phyloP scores from a whole-genome alignment of 2,797 vertebrate species.

The Rhabdomys pumilio region DNA sequence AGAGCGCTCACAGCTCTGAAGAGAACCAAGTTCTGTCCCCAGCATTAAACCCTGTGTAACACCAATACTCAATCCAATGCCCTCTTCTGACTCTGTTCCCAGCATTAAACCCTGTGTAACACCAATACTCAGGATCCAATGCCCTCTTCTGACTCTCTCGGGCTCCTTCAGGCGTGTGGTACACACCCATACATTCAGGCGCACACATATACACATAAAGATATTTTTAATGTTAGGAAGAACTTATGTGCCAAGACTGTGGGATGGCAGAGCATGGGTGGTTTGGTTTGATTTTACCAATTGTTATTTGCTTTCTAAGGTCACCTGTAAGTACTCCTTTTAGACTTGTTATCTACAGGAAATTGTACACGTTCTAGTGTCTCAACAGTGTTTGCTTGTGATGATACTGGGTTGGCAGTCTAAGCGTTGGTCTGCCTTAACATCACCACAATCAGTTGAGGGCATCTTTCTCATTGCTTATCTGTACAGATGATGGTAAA shows the following conservation, averaged over 20 bases:
- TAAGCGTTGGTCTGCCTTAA: background rate
- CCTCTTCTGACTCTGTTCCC: background rate
- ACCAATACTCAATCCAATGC: background rate
- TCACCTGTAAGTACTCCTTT: background rate
- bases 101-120: background rate
- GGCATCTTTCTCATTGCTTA: background rate
- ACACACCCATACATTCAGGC: background rate
- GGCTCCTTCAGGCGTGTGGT: background rate
- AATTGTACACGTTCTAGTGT: background rate
- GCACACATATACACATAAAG: background rate
- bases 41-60: background rate
- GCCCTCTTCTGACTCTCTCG: background rate
- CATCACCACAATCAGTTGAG: background rate
- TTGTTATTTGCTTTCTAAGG: background rate
- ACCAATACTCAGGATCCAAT: background rate
- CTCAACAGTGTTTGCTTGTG: background rate
- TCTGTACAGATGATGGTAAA: background rate
- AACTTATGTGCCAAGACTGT: background rate
- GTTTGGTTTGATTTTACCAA: background rate
- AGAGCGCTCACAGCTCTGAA: background rate
- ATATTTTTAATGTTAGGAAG: background rate
- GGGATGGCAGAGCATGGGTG: background rate
- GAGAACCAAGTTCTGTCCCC: background rate
- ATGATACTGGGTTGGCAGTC: background rate
- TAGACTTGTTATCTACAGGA: background rate